Base-by-base conservation (phyloP, 2,113 vertebrate genomes). In the Illadopsis cleaveri region DNA sequence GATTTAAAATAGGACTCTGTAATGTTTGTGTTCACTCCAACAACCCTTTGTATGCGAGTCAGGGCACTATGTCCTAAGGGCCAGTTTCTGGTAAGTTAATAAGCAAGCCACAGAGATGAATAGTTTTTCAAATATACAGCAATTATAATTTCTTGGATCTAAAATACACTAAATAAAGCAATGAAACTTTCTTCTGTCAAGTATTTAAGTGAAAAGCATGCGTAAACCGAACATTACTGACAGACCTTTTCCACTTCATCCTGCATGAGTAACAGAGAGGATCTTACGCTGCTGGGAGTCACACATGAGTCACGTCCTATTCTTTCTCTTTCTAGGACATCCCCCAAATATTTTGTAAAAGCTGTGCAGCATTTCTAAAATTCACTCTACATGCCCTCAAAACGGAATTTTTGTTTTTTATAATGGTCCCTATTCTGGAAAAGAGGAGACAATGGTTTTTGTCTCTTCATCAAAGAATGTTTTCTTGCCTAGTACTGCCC, bases 171-270 rank as follows among this genome's bases (percentile, higher is more conserved):
- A 86, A 91, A 90, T 44, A 77, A 93, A 96, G 61, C 40, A 84
- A 94, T 61, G n/a, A 56, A 90, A 71, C 45, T 48, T 89, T 73
- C 76, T 75, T 89, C 82, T 82, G 61, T 64, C 76, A 88, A 90
- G 56, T 48, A 81, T 40, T 89, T 86, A 61, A 93, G 62, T 80
- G 79, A 96, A 92, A 96, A 90, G 35, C 51, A 71, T 18, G 47
- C 66, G 47, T 86, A 93, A 93, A 71, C 48, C 17, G 51, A 86
- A 65, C 48, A 75, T 37, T 77, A 62, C 12, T 73, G 66, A 70
- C 58, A 86, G 92, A 85, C 70, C 58, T 88, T 95, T 96, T 90
- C 84, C 1, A 0, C 40, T 93, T 54, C 40, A 75, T 86, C 60
- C 80, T 78, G 72, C 31, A 68, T 71, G 72, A 94, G 69, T 89